Evolutionary conservation across 2,888 invertebrate genomes (phyloP).

Genomic region (Euzophera pinguis): DNA sequence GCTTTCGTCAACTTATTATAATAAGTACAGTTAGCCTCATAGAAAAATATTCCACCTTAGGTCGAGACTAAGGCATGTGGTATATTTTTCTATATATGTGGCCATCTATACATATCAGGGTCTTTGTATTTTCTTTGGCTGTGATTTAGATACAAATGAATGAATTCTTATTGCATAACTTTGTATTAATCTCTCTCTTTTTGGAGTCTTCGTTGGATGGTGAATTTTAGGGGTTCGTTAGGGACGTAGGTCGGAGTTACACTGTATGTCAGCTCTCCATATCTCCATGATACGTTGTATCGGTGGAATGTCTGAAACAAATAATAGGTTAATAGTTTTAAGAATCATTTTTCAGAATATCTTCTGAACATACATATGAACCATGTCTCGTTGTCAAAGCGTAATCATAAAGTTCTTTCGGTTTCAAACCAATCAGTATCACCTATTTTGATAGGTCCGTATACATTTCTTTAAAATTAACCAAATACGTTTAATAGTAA

Average conservation of each 20-base stretch:
- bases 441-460: too few relatives aligned
- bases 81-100: too few relatives aligned
- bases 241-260: constrained; percentile 88
- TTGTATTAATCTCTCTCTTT: not conserved
- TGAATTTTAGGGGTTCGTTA: constrained; percentile 85
- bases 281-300: constrained; percentile 84
- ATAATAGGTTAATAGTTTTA: constrained; percentile 23
- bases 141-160: not conserved
- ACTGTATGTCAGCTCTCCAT: constrained; percentile 84
- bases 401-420: too few relatives aligned
- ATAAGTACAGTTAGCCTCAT: too few relatives aligned
- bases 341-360: not conserved
- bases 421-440: too few relatives aligned
- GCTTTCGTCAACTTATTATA: too few relatives aligned
- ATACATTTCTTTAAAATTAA: not conserved
- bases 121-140: constrained; percentile 11
- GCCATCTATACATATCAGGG: too few relatives aligned
- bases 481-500: not conserved
- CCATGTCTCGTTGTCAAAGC: not conserved
- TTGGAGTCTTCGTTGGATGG: constrained; percentile 61
- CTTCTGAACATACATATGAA: not conserved
- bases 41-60: too few relatives aligned
- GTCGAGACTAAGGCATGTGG: too few relatives aligned
- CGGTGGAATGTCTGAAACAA: constrained; percentile 83
- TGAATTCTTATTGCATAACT: not conserved